These are phyloP conservation scores for Cottus gobio DNA, from an alignment of 2,113 vertebrate genomes.

Conservation along the genomic window DNA sequence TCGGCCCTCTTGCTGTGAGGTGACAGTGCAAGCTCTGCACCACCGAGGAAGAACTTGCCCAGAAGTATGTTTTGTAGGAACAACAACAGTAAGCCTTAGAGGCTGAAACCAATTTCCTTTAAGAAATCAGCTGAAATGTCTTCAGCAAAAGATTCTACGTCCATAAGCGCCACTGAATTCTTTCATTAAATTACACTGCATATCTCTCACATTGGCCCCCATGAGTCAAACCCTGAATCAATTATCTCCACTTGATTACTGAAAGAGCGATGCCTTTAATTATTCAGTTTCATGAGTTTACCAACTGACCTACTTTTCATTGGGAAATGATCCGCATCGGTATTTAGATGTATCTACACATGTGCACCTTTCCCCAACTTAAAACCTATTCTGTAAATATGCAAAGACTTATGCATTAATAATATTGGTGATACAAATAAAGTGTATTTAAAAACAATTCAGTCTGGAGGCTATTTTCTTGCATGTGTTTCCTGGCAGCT, in stretches of 20 bases:
- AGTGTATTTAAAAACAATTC: neutral
- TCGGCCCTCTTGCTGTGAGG: no score
- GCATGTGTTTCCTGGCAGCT: neutral
- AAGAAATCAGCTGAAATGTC: no score
- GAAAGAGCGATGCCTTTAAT: neutral
- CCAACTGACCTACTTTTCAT: neutral
- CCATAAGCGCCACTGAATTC: no score
- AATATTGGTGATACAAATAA: neutral
- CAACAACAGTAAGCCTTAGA: no score
- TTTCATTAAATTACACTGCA: neutral
- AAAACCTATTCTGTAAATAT: neutral
- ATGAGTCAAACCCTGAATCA: neutral
- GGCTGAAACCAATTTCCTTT: no score
- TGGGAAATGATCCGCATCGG: neutral
- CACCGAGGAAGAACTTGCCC: no score
- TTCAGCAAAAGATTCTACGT: no score
- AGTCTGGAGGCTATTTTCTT: neutral
- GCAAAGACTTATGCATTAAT: neutral
- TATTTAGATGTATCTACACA: neutral
- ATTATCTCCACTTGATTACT: neutral
- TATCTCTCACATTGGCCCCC: neutral
- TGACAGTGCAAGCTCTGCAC: no score
- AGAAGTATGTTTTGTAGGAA: no score
- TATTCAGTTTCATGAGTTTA: neutral
- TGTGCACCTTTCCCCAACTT: neutral